Evolutionary conservation across 1,140 invertebrate species (phyloP).

Genomic region (Trissolcus basalis): DNA sequence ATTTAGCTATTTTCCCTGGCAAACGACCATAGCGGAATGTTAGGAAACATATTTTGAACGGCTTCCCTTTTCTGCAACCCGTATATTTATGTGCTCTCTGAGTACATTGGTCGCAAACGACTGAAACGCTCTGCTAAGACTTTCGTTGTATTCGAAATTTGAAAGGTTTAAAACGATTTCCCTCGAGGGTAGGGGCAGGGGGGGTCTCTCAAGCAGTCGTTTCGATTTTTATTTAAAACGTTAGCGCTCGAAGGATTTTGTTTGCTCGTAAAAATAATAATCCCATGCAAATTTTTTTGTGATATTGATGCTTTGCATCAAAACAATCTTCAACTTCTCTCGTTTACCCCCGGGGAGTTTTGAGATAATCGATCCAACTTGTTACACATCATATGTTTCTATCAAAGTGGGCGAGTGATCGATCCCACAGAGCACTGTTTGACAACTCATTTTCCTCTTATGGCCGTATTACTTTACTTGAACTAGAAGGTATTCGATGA

Average conservation of each 20-base stretch:
- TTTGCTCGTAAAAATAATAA: conserved; percentile 12
- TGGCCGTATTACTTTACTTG: conserved; percentile 35
- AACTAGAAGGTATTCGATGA: conserved; percentile 31
- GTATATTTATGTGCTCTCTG: conserved; percentile 71
- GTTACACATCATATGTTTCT: conserved; percentile 28
- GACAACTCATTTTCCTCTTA: conserved; percentile 49
- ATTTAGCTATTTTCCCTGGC: conserved; percentile 77
- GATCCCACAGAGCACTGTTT: conserved; percentile 37
- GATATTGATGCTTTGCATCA: background rate
- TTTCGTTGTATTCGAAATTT: conserved; percentile 65
- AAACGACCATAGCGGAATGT: conserved; percentile 75
- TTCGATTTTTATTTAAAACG: conserved; percentile 31
- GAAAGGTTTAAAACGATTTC: conserved; percentile 77
- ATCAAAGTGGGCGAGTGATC: conserved; percentile 20
- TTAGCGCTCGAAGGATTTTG: background rate
- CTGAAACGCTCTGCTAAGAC: conserved; percentile 49
- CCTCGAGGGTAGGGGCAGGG: conserved; percentile 61
- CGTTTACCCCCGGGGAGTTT: conserved; percentile 5
- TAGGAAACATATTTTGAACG: conserved; percentile 75
- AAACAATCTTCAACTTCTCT: too few relatives aligned
- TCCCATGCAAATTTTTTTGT: conserved; percentile 6
- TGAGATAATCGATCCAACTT: conserved; percentile 20
- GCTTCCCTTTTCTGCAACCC: conserved; percentile 69
- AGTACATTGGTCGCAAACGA: conserved; percentile 45
- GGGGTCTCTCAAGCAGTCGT: conserved; percentile 51